A percentile compares a stretch with the other conserved stretches of the same genome.
Conservation (phyloP, 2,797 vertebrate species). For the Sarcophilus harrisii region DNA sequence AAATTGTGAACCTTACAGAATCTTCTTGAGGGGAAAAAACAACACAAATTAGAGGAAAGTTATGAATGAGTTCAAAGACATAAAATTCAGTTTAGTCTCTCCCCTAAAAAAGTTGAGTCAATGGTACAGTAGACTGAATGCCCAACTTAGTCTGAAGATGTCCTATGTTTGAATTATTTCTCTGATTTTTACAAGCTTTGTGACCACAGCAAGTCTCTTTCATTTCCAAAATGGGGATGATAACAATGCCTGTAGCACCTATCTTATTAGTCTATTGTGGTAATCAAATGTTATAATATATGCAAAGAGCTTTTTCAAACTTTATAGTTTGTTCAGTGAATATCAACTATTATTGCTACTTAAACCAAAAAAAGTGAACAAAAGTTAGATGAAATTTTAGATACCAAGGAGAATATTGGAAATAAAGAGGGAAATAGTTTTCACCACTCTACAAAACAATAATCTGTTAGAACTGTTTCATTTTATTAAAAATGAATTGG, state of each 20-base stretch:
- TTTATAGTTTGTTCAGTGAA: background rate
- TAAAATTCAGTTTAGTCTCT: conserved; percentile 38
- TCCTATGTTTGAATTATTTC: background rate
- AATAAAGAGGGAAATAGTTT: conserved; percentile 46
- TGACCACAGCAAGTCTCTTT: background rate
- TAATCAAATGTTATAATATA: background rate
- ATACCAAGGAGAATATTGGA: conserved; percentile 45
- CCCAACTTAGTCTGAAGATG: background rate
- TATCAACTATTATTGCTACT: background rate
- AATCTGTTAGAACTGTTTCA: background rate
- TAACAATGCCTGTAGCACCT: background rate
- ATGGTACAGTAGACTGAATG: conserved; percentile 13
- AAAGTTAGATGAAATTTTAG: conserved; percentile 35
- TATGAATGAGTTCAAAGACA: background rate
- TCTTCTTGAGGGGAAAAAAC: background rate
- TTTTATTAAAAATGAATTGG: background rate
- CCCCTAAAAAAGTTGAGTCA: conserved; percentile 27
- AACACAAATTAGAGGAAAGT: background rate
- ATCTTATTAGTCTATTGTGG: background rate
- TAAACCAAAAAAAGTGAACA: background rate
- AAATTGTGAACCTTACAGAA: background rate
- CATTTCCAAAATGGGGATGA: background rate
- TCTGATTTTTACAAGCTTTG: background rate
- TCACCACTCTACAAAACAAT: background rate
- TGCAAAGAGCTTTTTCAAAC: background rate